Percentiles rank a stretch among this genome's conserved stretches.
Evolutionary conservation across 1,140 invertebrate genomes (phyloP).

Genomic region (Drosophila novamexicana): DNA sequence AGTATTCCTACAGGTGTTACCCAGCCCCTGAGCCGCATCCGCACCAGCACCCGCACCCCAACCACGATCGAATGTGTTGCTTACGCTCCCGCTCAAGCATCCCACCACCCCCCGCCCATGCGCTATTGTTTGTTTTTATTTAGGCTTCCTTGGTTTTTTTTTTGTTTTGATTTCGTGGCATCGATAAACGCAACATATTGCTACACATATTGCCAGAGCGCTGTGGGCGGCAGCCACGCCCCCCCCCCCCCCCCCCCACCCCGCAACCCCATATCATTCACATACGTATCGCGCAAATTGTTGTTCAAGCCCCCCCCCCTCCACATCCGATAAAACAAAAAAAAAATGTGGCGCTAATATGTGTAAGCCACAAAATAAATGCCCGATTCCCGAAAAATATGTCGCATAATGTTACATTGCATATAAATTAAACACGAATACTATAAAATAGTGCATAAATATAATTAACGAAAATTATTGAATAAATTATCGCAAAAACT

Average conservation of each 20-base stretch:
- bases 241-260: conserved; percentile 33
- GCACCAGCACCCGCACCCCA: conserved; percentile 7
- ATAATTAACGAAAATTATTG: conserved; percentile 80
- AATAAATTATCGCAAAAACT: conserved; percentile 79
- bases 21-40: conserved; percentile 45
- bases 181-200: conserved; percentile 13
- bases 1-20: conserved; percentile 72
- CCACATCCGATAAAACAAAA: conserved; percentile 24
- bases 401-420: conserved; percentile 77
- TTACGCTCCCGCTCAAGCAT: conserved; percentile 51
- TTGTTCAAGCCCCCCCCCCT: conserved; percentile 35
- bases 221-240: conserved; percentile 20
- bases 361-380: background rate
- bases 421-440: conserved; percentile 77
- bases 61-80: conserved; percentile 28
- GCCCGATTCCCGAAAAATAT: conserved; percentile 19
- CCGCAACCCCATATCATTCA: conserved; percentile 68
- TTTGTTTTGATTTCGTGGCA: conserved; percentile 1
- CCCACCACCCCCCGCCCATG: background rate
- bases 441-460: conserved; percentile 83
- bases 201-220: conserved; percentile 26
- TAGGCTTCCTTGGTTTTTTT: background rate
- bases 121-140: conserved; percentile 4
- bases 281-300: conserved; percentile 74
- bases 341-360: background rate